A percentile compares a stretch with the other conserved stretches of the same genome.
phyloP scores from a whole-genome alignment of 2,113 vertebrate genomes.

The Pogona vitticeps region DNA sequence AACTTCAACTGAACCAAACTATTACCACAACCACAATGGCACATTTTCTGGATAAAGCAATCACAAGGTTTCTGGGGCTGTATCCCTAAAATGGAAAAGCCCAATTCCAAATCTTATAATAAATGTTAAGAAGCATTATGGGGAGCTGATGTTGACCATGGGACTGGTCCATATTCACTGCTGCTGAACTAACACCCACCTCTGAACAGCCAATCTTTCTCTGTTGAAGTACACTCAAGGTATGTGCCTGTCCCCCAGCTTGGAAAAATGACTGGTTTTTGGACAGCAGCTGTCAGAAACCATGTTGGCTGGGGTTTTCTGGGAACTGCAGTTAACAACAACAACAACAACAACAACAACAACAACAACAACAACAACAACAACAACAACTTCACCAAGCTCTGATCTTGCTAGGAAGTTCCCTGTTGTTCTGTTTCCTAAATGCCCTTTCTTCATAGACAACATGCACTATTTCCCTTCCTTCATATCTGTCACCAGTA shows the following conservation, averaged over 20 bases:
- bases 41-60: not conserved
- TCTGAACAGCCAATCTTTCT: not conserved
- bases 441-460: slow-evolving; percentile 16
- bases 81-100: not conserved
- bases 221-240: not conserved
- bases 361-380: too few relatives aligned
- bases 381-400: too few relatives aligned
- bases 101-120: not conserved
- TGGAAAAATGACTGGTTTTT: too few relatives aligned
- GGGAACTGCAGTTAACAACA: too few relatives aligned
- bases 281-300: not conserved
- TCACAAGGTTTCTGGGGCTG: not conserved
- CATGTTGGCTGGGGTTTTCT: too few relatives aligned
- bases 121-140: not conserved
- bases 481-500: not conserved
- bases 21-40: not conserved
- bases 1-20: too few relatives aligned
- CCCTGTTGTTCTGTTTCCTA: not conserved
- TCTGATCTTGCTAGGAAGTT: not conserved
- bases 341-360: too few relatives aligned
- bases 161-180: not conserved
- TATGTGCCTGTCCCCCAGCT: too few relatives aligned
- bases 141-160: not conserved
- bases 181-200: not conserved
- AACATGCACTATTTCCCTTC: slow-evolving; percentile 24